Conservation (phyloP, 2,888 invertebrate species). For the Dorcus hopei region DNA sequence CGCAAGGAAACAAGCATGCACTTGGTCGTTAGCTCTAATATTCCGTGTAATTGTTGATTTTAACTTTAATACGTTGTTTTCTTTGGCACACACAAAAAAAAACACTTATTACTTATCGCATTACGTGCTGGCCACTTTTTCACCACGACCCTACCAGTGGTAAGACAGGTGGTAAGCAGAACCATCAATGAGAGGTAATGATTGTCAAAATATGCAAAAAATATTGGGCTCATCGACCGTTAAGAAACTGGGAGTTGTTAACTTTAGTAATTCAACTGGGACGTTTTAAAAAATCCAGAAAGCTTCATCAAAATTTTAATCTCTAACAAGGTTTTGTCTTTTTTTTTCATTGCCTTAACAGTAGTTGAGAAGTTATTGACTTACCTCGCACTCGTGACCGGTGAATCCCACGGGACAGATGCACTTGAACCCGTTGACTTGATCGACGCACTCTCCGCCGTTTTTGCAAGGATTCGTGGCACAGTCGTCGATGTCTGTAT, state of each 20-base stretch:
- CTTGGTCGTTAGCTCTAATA: slow-evolving; percentile 36
- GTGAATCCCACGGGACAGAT: slow-evolving; percentile 88
- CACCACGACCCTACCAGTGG: too few relatives aligned
- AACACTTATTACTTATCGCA: slow-evolving; percentile 8
- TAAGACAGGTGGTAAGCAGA: too few relatives aligned
- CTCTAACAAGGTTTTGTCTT: too few relatives aligned
- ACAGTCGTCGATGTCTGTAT: slow-evolving; percentile 86
- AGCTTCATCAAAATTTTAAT: too few relatives aligned
- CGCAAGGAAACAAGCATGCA: slow-evolving; percentile 33
- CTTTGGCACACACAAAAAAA: slow-evolving; percentile 3
- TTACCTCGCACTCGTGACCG: slow-evolving; percentile 83
- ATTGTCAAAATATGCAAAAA: too few relatives aligned
- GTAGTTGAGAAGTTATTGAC: slow-evolving; percentile 19
- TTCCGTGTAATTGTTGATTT: slow-evolving; percentile 29
- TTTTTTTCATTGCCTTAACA: too few relatives aligned
- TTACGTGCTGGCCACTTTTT: neutral
- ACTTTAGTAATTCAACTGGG: too few relatives aligned
- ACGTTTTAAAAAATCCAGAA: too few relatives aligned
- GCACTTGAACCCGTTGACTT: slow-evolving; percentile 81
- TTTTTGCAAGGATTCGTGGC: slow-evolving; percentile 82
- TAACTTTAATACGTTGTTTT: slow-evolving; percentile 13
- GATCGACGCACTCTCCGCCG: slow-evolving; percentile 87
- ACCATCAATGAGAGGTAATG: too few relatives aligned
- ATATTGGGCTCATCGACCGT: too few relatives aligned
- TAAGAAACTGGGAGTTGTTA: too few relatives aligned